Conservation (phyloP, 2,113 vertebrate genomes). For the Dinomys branickii region DNA sequence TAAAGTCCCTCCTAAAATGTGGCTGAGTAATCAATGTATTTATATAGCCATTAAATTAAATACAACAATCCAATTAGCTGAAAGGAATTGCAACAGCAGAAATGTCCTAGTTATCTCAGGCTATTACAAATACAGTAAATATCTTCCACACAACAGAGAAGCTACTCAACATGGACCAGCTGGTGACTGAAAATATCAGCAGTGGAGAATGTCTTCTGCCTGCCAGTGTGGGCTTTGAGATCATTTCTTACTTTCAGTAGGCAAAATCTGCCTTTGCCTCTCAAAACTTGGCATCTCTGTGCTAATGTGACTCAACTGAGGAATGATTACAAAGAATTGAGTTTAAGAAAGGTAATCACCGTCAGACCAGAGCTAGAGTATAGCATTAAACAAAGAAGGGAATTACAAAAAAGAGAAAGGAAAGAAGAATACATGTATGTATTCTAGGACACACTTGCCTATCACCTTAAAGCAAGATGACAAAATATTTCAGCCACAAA, state of each 20-base stretch:
- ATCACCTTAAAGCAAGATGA: background rate
- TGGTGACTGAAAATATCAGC: background rate
- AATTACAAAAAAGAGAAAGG: background rate
- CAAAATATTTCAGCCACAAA: slow-evolving; percentile 3
- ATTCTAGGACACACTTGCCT: background rate
- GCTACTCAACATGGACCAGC: background rate
- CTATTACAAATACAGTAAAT: slow-evolving; percentile 28
- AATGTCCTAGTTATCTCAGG: background rate
- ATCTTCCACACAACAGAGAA: background rate
- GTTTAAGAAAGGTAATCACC: background rate
- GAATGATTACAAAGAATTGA: background rate
- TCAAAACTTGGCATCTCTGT: background rate
- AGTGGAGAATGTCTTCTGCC: background rate
- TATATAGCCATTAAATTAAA: slow-evolving; percentile 50
- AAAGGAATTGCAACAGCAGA: background rate
- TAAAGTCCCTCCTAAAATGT: slow-evolving; percentile 7
- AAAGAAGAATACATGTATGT: background rate
- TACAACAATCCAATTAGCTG: background rate
- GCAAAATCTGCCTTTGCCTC: background rate
- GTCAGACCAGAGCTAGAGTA: background rate
- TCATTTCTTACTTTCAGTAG: background rate
- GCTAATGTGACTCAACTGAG: background rate
- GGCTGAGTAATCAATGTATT: background rate
- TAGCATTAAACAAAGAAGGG: background rate
- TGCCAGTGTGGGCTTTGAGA: background rate